These are phyloP conservation scores for Sterna hirundo DNA, from an alignment of 2,113 vertebrate genomes.

Conservation along the genomic window DNA sequence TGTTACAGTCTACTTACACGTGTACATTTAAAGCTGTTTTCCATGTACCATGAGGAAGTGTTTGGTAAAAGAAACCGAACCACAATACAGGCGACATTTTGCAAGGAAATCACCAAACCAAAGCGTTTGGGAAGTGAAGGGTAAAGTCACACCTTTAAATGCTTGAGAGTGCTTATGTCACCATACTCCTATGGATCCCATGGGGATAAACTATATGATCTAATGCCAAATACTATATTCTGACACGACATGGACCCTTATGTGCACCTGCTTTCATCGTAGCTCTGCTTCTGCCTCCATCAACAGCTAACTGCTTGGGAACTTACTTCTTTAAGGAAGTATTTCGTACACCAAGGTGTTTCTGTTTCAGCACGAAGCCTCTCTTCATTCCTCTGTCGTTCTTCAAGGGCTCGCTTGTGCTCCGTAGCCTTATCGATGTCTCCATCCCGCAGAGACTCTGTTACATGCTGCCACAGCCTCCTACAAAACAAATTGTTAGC, in stretches of 20 bases:
- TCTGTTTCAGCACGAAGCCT: constrained; percentile 88
- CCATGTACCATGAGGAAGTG: accelerated
- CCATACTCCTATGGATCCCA: background rate
- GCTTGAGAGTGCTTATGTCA: background rate
- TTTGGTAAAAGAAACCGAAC: background rate
- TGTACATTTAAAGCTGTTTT: background rate
- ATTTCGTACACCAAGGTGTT: constrained; percentile 88
- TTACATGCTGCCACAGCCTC: constrained; percentile 92
- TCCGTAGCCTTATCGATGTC: constrained; percentile 95
- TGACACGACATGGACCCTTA: background rate
- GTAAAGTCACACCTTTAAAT: background rate
- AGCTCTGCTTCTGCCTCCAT: background rate
- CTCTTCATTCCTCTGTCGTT: constrained; percentile 90
- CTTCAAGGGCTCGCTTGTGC: constrained; percentile 91
- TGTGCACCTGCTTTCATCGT: background rate
- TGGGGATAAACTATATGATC: background rate
- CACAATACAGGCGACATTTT: background rate
- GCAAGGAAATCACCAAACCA: background rate
- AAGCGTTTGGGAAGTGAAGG: background rate
- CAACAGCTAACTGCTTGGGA: background rate
- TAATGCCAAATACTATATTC: background rate
- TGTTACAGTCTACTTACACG: background rate
- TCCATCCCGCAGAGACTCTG: constrained; percentile 86
- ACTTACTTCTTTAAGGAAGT: constrained; percentile 89
- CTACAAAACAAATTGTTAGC: constrained; percentile 64